Base-by-base conservation (phyloP, 2,888 invertebrate species). In the Matsumyia berberina region DNA sequence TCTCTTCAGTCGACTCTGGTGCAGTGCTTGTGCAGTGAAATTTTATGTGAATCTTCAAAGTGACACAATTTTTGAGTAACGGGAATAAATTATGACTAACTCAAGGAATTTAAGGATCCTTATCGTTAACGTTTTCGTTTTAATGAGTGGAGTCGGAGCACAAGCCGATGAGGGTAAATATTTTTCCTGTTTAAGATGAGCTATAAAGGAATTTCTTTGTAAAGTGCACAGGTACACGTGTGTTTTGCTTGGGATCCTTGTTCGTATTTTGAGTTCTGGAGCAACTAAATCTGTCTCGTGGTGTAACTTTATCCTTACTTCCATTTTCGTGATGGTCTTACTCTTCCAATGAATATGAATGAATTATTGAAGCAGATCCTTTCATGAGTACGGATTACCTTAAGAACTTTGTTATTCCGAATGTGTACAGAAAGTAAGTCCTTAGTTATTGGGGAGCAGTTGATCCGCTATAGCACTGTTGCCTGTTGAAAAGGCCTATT, bases 71-170 rank as follows among this genome's bases (percentile, higher is more conserved):
- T 66, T 12, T 64, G 62, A 31, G 31, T 39, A 31, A 7, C 31
- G 19, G 8, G 8, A 9, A 46, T 5, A 8, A 79, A 70, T 24
- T 57, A 85, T 83, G 83, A 19, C 67, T 51, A 58, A 11, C 46
- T 31, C 4, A 7, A 33, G 55, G 19, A 72, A 37, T 29, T 31
- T 58, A 15, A 62, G 37, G 3, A 12, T 73, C 11, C 69, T 85
- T 74, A 44, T 69, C 7, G 7, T 5, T 31, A 33, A 11, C 3
- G 29, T 58, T 51, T 9, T 76, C 12, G 31, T 73, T 51, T 6
- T 69, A 5, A 15, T 60, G 17, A 55, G 15, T 33, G 17, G 19
- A 46, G 51, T 51, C 44, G 62, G 29, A 44, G 79, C 55, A 49
- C 58, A 79, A 17, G n/a, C 15, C 0, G 31, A 79, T 19, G 62